These are phyloP conservation scores for Zeus faber DNA, from an alignment of 2,113 vertebrate species.

Conservation along the genomic window DNA sequence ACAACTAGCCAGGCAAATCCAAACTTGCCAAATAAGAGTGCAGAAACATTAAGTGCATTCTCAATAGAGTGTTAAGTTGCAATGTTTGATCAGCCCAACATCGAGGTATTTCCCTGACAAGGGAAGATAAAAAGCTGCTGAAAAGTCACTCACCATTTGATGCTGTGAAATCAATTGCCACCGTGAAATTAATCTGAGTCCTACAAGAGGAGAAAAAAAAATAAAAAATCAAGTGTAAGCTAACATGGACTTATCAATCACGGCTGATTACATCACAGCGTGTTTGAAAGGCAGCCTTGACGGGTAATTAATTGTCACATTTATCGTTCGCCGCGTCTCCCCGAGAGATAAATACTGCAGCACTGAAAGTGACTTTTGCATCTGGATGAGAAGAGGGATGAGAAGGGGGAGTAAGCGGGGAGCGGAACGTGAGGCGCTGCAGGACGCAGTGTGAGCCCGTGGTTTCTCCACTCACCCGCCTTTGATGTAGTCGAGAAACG, in stretches of 20 bases:
- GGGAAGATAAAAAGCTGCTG: no score
- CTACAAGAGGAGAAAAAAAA: slow-evolving; percentile 66
- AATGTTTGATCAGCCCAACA: no score
- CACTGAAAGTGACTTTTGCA: no score
- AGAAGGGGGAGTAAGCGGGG: neutral
- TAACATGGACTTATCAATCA: slow-evolving; percentile 41
- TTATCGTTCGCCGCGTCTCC: no score
- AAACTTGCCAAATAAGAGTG: no score
- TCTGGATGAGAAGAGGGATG: no score
- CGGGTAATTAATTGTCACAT: no score
- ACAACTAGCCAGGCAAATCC: no score
- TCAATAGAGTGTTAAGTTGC: no score
- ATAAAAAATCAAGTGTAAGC: neutral
- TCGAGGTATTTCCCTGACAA: slow-evolving; percentile 10
- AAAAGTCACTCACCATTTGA: slow-evolving; percentile 89
- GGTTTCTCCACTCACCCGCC: slow-evolving; percentile 86
- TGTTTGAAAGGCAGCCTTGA: slow-evolving; percentile 47
- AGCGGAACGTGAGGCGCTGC: neutral
- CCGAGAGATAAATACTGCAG: no score
- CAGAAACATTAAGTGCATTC: no score
- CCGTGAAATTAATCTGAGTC: slow-evolving; percentile 98
- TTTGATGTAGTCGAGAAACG: slow-evolving; percentile 98
- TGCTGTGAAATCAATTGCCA: slow-evolving; percentile 98
- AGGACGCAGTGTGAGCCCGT: neutral
- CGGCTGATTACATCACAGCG: slow-evolving; percentile 35